Evolutionary conservation across 2,888 invertebrate genomes (phyloP).

Genomic region (Pollenia griseotomentosa): DNA sequence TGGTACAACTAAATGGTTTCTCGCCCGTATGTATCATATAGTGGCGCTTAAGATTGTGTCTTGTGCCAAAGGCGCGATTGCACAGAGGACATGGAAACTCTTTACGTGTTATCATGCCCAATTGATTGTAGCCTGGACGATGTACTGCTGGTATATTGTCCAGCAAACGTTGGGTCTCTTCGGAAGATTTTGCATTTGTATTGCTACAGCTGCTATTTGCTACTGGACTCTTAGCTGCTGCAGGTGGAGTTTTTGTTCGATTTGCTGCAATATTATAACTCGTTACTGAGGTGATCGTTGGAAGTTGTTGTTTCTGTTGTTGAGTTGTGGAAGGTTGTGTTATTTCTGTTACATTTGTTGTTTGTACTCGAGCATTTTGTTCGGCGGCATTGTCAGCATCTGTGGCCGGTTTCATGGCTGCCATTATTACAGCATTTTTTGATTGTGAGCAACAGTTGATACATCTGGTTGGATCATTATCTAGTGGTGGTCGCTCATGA

Average conservation of each 20-base stretch:
- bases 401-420: conserved; percentile 71
- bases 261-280: conserved; percentile 37
- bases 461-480: conserved; percentile 82
- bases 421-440: conserved; percentile 76
- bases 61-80: conserved; percentile 82
- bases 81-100: conserved; percentile 83
- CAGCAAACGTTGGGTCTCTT: conserved; percentile 67
- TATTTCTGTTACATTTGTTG: conserved; percentile 44
- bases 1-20: conserved; percentile 82
- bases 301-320: conserved; percentile 27
- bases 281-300: conserved; percentile 44
- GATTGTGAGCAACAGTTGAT: conserved; percentile 78
- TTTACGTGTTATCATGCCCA: conserved; percentile 75
- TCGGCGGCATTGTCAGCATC: conserved; percentile 63
- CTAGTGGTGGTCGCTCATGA: conserved; percentile 78
- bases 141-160: conserved; percentile 75
- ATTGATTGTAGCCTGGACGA: conserved; percentile 71
- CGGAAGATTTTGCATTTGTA: conserved; percentile 59
- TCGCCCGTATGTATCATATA: conserved; percentile 84
- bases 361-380: conserved; percentile 5
- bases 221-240: conserved; percentile 10
- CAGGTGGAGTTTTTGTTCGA: conserved; percentile 36
- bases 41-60: conserved; percentile 83
- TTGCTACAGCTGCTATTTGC: conserved; percentile 11
- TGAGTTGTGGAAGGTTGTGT: conserved; percentile 10